Evolutionary conservation across 2,797 vertebrate genomes (phyloP), one percentile per base, ranked within the genome.

Genomic region (Scolopax rusticola): DNA sequence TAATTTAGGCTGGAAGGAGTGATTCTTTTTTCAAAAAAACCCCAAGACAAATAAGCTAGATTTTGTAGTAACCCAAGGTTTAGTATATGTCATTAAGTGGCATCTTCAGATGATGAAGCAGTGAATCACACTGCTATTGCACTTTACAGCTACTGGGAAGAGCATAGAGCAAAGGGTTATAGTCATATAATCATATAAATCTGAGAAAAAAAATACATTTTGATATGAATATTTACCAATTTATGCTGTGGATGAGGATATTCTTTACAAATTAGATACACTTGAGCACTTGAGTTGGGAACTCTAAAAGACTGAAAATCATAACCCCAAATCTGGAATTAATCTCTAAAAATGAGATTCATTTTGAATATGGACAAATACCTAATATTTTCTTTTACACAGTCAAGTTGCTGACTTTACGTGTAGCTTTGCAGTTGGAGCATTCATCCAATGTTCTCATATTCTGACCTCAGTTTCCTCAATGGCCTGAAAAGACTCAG

Each of bases 61-160:
- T 77, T 12, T 81, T 87, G 8, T 65, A 61, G 51, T 73, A 77
- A 74, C 4, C 6, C 2, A 23, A 45, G 23, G 21, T 63, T 84
- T 59, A 53, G 4, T 85, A 7, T 74, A 19, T 84, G 14, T 51
- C 43, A 40, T 61, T 63, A 67, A 69, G 16, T 47, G 25, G 6
- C 79, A 45, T 77, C 77, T 92, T 93, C 27, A 69, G 78, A 68
- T 86, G 84, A 74, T 86, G 41, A 86, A 95, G 84, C 59, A 4
- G 45, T 88, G 50, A 96, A 84, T 97, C 74, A 73, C 15, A 4
- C 57, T 86, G 32, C 78, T 96, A 41, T 94, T 94, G 78, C 78
- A 84, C 77, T 91, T 91, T 96, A 75, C 68, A 96, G 79, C 79
- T 96, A 87, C 63, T 85, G 63, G 69, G 60, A 91, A 75, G 41